Evolutionary conservation across 2,888 invertebrate genomes (phyloP), one percentile per base, ranked within the genome.

Genomic region (Andrena camellia): DNA sequence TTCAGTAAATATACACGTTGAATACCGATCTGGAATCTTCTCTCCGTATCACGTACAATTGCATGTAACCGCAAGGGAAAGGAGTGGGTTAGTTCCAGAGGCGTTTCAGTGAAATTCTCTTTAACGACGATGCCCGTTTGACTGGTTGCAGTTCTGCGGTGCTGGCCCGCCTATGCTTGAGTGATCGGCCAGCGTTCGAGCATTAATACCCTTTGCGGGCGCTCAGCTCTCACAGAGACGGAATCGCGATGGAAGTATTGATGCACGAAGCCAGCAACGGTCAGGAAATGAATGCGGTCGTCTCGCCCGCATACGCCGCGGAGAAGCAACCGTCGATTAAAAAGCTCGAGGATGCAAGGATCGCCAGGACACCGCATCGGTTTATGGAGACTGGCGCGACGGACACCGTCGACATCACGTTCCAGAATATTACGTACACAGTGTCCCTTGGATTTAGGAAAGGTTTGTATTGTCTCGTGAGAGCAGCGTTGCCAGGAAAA

Each of bases 361-460:
- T 20, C 2, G 71, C 63, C 1, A 7, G 68, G 1, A 10, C 33
- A 1, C 3, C 33, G 2, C 33, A n/a, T 3, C 13, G 52, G n/a
- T 66, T 68, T 20, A 63, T 31, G 57, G 4, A 23, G 13, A 52
- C 26, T 4, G 80, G 85, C 17, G 73, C 76, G 1, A 79, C 74
- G 13, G 95, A 96, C 17, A 95, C 96, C 1, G 95, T 97, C 50
- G 97, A 97, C 91, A 96, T 98, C 83, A 95, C 96, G 86, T 97
- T 97, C 93, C 96, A 96, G 79, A 96, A 97, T 91, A 95, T 98
- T 84, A 96, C 96, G 0, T 97, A 96, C 91, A 96, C 96, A 0
- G 97, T 97, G 23, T 96, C 95, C 52, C 94, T 97, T 78, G 97
- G 97, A 86, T 96, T 96, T 88, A 95, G 96, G 90, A 97, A 96